Evolutionary conservation across 2,888 invertebrate genomes (phyloP).

Genomic region (Rugalucina vietnamica): DNA sequence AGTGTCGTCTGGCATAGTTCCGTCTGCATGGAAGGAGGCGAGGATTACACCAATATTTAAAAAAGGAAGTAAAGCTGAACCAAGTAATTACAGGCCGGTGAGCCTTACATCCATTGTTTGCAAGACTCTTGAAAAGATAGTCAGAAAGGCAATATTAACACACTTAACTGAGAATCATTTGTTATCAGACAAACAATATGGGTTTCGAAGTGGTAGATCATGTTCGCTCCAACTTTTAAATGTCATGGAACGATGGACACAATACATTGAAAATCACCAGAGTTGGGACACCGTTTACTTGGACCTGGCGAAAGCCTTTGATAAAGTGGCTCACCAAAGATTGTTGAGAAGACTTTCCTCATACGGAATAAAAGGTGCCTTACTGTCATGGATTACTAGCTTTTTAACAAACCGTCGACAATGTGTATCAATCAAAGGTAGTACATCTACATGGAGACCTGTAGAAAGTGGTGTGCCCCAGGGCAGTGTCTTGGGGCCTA

Average conservation of each 20-base stretch:
- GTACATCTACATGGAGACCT: neutral
- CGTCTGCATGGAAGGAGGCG: too few species aligned
- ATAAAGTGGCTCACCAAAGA: conserved; percentile 21
- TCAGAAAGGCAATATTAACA: too few species aligned
- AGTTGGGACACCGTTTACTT: conserved; percentile 12
- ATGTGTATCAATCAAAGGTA: conserved; percentile 23
- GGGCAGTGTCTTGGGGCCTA: conserved; percentile 18
- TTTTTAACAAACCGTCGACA: neutral
- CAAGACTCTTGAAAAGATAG: too few species aligned
- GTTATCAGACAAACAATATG: conserved; percentile 29
- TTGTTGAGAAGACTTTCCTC: conserved; percentile 23
- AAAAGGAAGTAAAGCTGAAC: too few species aligned
- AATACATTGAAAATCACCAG: conserved; percentile 10
- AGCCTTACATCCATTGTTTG: too few species aligned
- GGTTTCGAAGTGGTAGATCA: conserved; percentile 24
- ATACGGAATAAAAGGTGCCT: conserved; percentile 11
- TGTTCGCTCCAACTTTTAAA: conserved; percentile 25
- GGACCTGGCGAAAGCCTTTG: conserved; percentile 36
- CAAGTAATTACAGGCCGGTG: too few species aligned
- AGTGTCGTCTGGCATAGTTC: too few species aligned
- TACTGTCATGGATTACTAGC: conserved; percentile 3
- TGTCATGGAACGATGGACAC: conserved; percentile 32
- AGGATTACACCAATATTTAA: too few species aligned
- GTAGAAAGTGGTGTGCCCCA: neutral
- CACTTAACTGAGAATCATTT: too few species aligned